phyloP scores from a whole-genome alignment of 2,113 vertebrate genomes.

The Labeo catla region DNA sequence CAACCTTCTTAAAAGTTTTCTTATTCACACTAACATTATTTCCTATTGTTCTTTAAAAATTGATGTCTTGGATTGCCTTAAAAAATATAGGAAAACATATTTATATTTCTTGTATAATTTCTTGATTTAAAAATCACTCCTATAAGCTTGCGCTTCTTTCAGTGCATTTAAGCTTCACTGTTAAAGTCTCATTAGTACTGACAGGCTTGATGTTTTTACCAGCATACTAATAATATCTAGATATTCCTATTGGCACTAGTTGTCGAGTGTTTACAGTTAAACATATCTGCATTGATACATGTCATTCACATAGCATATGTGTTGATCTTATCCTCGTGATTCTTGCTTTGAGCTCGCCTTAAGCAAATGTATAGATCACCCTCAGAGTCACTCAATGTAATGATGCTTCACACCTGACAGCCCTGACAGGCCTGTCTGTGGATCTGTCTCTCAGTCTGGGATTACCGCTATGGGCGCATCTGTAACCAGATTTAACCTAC shows the following conservation, averaged over 20 bases:
- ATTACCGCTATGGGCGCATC: constrained; percentile 68
- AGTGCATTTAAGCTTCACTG: not conserved
- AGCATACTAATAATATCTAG: constrained; percentile 22
- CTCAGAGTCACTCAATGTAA: constrained; percentile 71
- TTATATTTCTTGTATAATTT: not conserved
- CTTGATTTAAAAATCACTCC: not conserved
- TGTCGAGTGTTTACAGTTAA: constrained; percentile 54
- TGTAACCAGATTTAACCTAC: constrained; percentile 75
- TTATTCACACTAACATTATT: not conserved
- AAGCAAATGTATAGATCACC: constrained; percentile 79
- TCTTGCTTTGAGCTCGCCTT: constrained; percentile 79
- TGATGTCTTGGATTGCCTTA: not conserved
- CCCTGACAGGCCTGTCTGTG: constrained; percentile 63
- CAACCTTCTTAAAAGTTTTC: not conserved
- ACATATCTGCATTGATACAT: constrained; percentile 67
- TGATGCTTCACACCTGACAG: constrained; percentile 62
- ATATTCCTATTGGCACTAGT: constrained; percentile 27
- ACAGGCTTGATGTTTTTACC: not conserved
- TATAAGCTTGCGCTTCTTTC: not conserved
- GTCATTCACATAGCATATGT: constrained; percentile 67
- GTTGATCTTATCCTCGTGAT: constrained; percentile 69
- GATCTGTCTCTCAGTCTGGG: constrained; percentile 65
- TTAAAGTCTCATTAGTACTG: not conserved
- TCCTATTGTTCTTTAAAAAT: not conserved
- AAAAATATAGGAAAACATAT: not conserved